Conservation (phyloP, 2,888 invertebrate species). For the Chloromyia formosa region DNA sequence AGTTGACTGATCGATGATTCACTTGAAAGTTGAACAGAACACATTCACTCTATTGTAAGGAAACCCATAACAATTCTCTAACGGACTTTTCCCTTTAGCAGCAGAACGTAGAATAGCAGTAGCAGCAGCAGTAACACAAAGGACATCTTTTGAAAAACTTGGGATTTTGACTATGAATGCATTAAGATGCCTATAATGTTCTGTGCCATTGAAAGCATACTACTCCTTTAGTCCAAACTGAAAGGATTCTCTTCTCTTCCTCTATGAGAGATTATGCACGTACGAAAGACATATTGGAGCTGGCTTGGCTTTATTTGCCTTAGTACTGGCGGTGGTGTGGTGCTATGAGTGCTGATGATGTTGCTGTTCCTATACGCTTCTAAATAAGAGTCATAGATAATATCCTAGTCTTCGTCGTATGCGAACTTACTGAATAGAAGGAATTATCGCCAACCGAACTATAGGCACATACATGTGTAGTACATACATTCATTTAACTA, state of each 20-base stretch:
- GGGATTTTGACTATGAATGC: conserved; percentile 47
- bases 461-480: background rate
- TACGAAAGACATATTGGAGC: conserved; percentile 24
- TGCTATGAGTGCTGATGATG: conserved; percentile 20
- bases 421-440: conserved; percentile 32
- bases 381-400: conserved; percentile 39
- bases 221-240: background rate
- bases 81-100: conserved; percentile 21
- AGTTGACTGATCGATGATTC: conserved; percentile 35
- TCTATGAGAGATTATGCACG: conserved; percentile 38
- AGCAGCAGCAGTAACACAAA: conserved; percentile 14
- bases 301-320: background rate
- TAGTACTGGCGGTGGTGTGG: too few relatives aligned
- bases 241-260: conserved; percentile 30
- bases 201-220: conserved; percentile 27
- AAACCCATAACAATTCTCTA: conserved; percentile 17
- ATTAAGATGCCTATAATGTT: conserved; percentile 42
- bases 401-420: conserved; percentile 29
- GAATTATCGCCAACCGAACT: conserved; percentile 24
- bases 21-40: conserved; percentile 9
- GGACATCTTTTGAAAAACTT: conserved; percentile 47
- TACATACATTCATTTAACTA: conserved; percentile 40
- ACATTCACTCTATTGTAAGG: conserved; percentile 22
- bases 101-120: background rate
- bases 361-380: conserved; percentile 33